phyloP scores from a whole-genome alignment of 2,888 invertebrate genomes.

The Busseola fusca region DNA sequence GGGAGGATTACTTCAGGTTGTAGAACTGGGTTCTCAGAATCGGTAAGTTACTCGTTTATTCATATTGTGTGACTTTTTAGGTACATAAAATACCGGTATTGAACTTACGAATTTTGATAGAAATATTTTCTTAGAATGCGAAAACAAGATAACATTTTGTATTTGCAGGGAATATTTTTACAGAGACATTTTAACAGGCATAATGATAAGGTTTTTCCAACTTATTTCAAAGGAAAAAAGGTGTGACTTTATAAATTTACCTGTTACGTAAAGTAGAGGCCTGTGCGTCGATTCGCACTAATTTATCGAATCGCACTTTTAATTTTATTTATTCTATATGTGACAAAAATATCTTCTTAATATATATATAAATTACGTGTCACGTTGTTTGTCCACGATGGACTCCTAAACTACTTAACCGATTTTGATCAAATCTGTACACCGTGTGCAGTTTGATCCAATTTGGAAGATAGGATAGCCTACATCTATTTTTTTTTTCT shows the following conservation, averaged over 20 bases:
- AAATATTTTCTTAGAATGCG: slow-evolving; percentile 1
- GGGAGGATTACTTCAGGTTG: slow-evolving; percentile 28
- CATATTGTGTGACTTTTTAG: slow-evolving; percentile 18
- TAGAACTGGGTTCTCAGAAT: slow-evolving; percentile 22
- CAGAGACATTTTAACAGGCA: background rate
- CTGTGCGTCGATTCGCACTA: background rate
- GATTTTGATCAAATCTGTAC: too few species aligned
- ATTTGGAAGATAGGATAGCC: too few species aligned
- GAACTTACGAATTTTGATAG: slow-evolving; percentile 12
- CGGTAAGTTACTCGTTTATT: slow-evolving; percentile 24
- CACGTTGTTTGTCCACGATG: too few species aligned
- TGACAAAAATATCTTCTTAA: too few species aligned
- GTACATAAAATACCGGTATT: slow-evolving; percentile 12
- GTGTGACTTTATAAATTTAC: too few species aligned
- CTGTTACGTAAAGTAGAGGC: background rate
- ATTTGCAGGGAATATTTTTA: background rate
- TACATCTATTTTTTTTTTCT: too few species aligned
- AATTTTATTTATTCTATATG: too few species aligned
- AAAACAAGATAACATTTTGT: slow-evolving; percentile 1
- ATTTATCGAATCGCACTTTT: background rate
- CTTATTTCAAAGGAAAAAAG: background rate
- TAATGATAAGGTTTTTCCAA: background rate
- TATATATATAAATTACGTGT: too few species aligned
- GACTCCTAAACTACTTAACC: too few species aligned
- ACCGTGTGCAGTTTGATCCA: too few species aligned